These are phyloP conservation scores for Brachionus sp. DNA, from an alignment of 1,140 invertebrate genomes.

Conservation along the genomic window DNA sequence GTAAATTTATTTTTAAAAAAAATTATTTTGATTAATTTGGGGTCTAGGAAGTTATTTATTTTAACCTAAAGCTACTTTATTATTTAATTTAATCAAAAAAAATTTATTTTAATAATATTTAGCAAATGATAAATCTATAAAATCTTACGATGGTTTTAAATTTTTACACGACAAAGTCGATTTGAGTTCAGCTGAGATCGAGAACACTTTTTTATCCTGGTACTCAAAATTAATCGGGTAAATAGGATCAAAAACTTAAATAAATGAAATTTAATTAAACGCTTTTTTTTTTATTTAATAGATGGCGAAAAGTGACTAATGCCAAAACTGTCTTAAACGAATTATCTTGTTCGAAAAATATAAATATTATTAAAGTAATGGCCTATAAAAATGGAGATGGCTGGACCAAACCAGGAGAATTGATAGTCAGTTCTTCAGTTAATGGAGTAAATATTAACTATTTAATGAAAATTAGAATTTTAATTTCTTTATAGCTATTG, in stretches of 20 bases:
- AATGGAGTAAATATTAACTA: slow-evolving; percentile 51
- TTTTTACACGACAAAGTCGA: slow-evolving; percentile 58
- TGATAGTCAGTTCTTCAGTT: slow-evolving; percentile 57
- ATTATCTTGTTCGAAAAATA: slow-evolving; percentile 52
- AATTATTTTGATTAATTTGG: too few species aligned
- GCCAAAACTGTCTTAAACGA: slow-evolving; percentile 54
- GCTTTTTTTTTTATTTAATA: background rate
- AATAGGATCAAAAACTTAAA: background rate
- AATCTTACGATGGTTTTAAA: slow-evolving; percentile 48
- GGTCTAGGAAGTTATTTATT: too few species aligned
- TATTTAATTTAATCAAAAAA: background rate
- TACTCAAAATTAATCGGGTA: slow-evolving; percentile 50
- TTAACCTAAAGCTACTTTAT: background rate
- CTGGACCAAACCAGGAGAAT: slow-evolving; percentile 52
- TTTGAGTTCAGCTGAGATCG: slow-evolving; percentile 56
- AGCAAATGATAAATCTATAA: background rate
- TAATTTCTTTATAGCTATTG: slow-evolving; percentile 51
- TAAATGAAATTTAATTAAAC: background rate
- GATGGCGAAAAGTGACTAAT: slow-evolving; percentile 53
- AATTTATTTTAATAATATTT: background rate
- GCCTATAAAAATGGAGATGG: slow-evolving; percentile 60
- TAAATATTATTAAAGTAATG: slow-evolving; percentile 55
- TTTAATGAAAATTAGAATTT: background rate
- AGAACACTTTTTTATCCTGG: slow-evolving; percentile 54
- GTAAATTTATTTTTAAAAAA: too few species aligned